phyloP scores from a whole-genome alignment of 2,113 vertebrate genomes.

The Nycticryphes semicollaris region DNA sequence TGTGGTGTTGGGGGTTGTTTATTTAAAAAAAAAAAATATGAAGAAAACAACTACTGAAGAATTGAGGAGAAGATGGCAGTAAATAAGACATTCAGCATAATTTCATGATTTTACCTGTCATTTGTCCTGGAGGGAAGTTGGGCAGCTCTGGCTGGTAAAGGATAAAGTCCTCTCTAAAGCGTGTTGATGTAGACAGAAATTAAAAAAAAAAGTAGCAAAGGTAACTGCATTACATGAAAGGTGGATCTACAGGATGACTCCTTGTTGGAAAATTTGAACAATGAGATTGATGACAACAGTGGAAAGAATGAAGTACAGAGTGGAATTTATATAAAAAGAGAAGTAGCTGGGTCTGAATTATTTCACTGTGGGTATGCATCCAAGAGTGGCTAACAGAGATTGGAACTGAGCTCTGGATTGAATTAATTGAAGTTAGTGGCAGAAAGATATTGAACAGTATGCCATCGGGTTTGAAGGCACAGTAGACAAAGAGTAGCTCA shows the following conservation, averaged over 20 bases:
- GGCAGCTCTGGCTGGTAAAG: background rate
- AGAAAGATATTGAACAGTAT: background rate
- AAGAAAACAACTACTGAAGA: background rate
- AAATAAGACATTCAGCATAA: background rate
- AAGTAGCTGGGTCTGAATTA: background rate
- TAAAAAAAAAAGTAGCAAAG: background rate
- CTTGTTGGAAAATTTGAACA: background rate
- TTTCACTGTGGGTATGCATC: background rate
- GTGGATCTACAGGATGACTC: background rate
- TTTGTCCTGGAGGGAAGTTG: background rate
- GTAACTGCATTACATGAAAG: background rate
- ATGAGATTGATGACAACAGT: background rate
- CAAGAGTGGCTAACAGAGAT: background rate
- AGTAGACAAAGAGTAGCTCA: background rate
- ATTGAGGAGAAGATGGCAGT: background rate
- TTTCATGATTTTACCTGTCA: background rate
- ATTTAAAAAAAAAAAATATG: too few relatives aligned
- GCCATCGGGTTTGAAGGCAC: background rate
- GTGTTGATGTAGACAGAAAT: background rate
- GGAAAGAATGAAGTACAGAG: background rate
- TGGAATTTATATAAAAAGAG: background rate
- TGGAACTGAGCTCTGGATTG: background rate
- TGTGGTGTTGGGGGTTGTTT: background rate
- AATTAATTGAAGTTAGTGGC: background rate
- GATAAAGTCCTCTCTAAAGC: background rate